phyloP scores from a whole-genome alignment of 2,113 vertebrate species.

The Triplophysa rosa region DNA sequence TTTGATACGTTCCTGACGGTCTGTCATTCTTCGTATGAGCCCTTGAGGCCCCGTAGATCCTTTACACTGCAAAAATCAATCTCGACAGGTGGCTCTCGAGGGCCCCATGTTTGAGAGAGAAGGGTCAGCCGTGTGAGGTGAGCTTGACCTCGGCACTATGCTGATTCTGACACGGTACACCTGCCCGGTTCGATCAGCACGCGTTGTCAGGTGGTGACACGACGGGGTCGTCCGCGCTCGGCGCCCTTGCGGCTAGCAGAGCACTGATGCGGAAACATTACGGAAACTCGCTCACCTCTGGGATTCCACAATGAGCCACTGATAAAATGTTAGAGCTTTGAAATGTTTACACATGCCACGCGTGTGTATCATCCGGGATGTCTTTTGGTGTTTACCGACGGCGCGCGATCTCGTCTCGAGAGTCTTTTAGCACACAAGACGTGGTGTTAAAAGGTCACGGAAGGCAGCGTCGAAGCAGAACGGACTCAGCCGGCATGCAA shows the following conservation, averaged over 20 bases:
- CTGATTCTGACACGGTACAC: slow-evolving; percentile 64
- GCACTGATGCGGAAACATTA: slow-evolving; percentile 55
- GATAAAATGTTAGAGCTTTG: slow-evolving; percentile 29
- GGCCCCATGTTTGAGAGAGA: slow-evolving; percentile 15
- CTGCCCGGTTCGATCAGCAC: slow-evolving; percentile 58
- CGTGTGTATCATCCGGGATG: not conserved
- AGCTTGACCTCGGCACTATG: slow-evolving; percentile 66
- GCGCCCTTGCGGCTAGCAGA: slow-evolving; percentile 28
- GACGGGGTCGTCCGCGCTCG: slow-evolving; percentile 33
- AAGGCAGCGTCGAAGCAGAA: not conserved
- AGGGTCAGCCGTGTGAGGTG: slow-evolving; percentile 8
- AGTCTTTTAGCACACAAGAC: slow-evolving; percentile 10
- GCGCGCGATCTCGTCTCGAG: not conserved
- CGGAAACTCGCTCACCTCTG: slow-evolving; percentile 45
- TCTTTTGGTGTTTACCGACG: slow-evolving; percentile 8
- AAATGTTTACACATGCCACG: slow-evolving; percentile 40
- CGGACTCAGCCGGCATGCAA: slow-evolving; percentile 38
- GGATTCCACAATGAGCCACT: slow-evolving; percentile 15
- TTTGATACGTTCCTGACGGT: not conserved
- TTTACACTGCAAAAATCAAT: slow-evolving; percentile 47
- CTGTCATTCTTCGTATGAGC: slow-evolving; percentile 31
- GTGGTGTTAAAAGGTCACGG: slow-evolving; percentile 15
- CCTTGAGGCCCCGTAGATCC: slow-evolving; percentile 14
- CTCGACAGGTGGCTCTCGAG: slow-evolving; percentile 48
- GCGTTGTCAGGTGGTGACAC: slow-evolving; percentile 58